Base-by-base conservation (phyloP, 2,113 vertebrate genomes). In the Bufo gargarizans region DNA sequence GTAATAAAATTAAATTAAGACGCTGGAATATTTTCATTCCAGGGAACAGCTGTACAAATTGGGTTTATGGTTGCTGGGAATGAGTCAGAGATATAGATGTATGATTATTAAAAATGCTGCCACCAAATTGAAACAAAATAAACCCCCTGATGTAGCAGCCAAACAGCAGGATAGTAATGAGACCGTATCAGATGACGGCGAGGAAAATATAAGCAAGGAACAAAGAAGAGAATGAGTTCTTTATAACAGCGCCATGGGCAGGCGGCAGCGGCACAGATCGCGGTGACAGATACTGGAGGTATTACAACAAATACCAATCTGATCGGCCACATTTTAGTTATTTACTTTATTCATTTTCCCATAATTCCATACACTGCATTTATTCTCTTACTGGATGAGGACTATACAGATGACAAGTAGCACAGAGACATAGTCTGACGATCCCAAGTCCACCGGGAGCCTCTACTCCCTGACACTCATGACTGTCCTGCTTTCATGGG, bases 41-140 rank as follows among this genome's bases (percentile, higher is more conserved):
- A 17, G 72, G 72, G 72, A 76, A 50, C 72, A 76, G 72, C 72
- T 76, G 72, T 50, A 76, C 7, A 76, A 76, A 76, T 50, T 8
- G 45, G 50, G 72, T 76, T 76, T 50, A 76, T 50, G 45, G 47
- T 76, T 10, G 72, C 72, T 50, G 72, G 47, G 72, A 76, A 20
- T 5, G 45, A 76, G 47, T 20, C 72, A 10, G 45, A 76, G 72
- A 76, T 76, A 76, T 19, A 50, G 72, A 76, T 76, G 20, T 76
- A 49, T 76, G 77, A 56, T 78, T 78, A 78, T 78, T 78, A 55
- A 78, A 78, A 78, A 78, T n/a, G 20, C 50, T 56, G 20, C 77
- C 55, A 78, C 77, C 20, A 78, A 78, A 78, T 78, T 78, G 77
- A 55, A 53, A 78, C 19, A 55, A 78, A 55, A 78, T 6, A 78